Evolutionary conservation across 2,113 vertebrate species (phyloP).

Genomic region (Actinemys pallida): DNA sequence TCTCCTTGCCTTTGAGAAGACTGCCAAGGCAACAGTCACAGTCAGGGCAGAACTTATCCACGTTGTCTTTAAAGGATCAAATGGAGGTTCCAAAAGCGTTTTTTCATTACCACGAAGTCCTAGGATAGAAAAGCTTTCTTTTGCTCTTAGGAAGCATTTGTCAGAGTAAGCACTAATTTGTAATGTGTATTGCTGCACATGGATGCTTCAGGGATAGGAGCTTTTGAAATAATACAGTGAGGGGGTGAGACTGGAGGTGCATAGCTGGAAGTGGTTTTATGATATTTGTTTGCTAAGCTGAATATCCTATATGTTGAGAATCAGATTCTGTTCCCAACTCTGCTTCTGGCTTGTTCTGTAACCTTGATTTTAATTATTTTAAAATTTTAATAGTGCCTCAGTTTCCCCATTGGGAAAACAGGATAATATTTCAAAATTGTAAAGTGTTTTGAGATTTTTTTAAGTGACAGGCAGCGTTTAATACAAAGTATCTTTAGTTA

Average conservation of each 20-base stretch:
- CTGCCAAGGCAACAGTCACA: background rate
- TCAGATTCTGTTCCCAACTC: background rate
- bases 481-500: background rate
- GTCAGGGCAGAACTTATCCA: background rate
- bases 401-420: too few species aligned
- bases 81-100: background rate
- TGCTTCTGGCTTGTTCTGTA: background rate
- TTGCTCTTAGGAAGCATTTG: background rate
- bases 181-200: background rate
- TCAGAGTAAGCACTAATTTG: background rate
- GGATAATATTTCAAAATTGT: too few species aligned
- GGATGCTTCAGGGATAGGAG: background rate
- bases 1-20: background rate
- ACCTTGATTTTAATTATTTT: background rate
- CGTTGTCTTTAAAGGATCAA: background rate
- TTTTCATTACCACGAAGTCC: background rate
- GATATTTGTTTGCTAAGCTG: background rate
- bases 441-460: background rate
- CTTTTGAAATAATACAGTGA: background rate
- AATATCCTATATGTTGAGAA: background rate
- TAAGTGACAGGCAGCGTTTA: background rate
- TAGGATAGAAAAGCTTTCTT: background rate
- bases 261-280: background rate
- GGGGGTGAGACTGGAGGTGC: too few species aligned
- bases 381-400: too few species aligned